Evolutionary conservation across 2,797 vertebrate species (phyloP).

Genomic region (Melanotaenia parkinsoni): DNA sequence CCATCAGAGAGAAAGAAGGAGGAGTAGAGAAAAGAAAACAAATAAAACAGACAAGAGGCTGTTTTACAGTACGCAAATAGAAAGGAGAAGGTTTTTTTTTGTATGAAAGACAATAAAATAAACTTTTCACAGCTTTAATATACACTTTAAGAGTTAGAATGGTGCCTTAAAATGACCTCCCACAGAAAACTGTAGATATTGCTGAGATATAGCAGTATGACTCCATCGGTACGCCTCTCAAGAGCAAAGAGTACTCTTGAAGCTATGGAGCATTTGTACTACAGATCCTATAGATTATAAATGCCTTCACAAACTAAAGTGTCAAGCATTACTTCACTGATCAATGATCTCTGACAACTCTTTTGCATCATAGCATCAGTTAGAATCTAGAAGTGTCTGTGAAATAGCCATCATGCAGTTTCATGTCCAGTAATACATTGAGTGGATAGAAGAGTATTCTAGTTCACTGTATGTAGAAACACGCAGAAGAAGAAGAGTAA

Average conservation of each 20-base stretch:
- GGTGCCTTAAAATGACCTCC: slow-evolving; percentile 26
- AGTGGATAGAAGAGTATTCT: slow-evolving; percentile 19
- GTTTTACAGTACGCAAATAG: slow-evolving; percentile 66
- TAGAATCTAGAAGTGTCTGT: background rate
- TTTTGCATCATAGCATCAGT: background rate
- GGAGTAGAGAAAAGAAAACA: slow-evolving; percentile 69
- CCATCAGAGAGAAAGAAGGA: slow-evolving; percentile 76
- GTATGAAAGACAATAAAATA: slow-evolving; percentile 34
- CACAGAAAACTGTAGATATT: slow-evolving; percentile 19
- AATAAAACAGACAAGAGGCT: slow-evolving; percentile 84
- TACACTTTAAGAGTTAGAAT: slow-evolving; percentile 8
- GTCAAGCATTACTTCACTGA: background rate
- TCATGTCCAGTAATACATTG: background rate
- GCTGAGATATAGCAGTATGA: slow-evolving; percentile 31
- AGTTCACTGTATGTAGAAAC: background rate
- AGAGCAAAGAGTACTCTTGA: background rate
- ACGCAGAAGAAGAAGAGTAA: background rate
- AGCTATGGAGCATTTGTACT: slow-evolving; percentile 28
- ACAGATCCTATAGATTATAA: slow-evolving; percentile 7
- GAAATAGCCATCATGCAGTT: slow-evolving; percentile 19
- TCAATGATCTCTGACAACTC: background rate
- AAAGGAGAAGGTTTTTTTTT: slow-evolving; percentile 49
- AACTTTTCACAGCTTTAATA: slow-evolving; percentile 29
- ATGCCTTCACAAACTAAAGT: slow-evolving; percentile 19
- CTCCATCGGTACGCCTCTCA: slow-evolving; percentile 20